Base-by-base conservation (phyloP, 2,888 invertebrate genomes). In the Bursaphelenchus okinawaensis region DNA sequence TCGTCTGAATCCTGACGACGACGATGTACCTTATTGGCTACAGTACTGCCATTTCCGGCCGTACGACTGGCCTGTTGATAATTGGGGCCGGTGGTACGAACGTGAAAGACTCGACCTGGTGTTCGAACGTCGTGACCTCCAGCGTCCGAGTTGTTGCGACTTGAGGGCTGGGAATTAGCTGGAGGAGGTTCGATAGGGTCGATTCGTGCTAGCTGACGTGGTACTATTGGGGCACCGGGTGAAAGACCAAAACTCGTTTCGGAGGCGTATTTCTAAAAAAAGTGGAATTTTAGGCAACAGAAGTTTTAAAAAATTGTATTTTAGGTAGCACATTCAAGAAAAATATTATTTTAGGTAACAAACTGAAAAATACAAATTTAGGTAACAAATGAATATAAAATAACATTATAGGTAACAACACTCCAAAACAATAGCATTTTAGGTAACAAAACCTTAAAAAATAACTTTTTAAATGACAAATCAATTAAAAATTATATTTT, bases 1-100 rank as follows among this genome's bases (percentile, higher is more conserved):
- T 80, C 79, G 52, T 76, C 78, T 7, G 77, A 78, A 60, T 80
- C 78, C 55, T 78, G 77, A 22, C 80, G 56, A n/a, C 70, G 65
- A 22, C 75, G 31, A 9, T 68, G 57, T 0, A 66, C 24, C 26
- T 70, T 68, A 1, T 29, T 40, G 4, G 54, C 65, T n/a, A 71
- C 63, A 7, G 72, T 51, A 28, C 50, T 57, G 1, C 68, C 69
- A 54, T 28, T 67, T 24, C 26, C 63, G 26, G 51, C 24, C 8
- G 28, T 64, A 20, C 40, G 40, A 59, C 31, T 40, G 40, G 55
- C 40, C 54, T 24, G 24, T 23, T 22, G 55, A 40, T 40, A 40
- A n/a, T 40, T 40, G 40, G 40, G 40, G 6, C 40, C 40, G 16
- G 60, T 20, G 55, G 55, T 7, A 55, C 62, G 64, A 56, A 69